Evolutionary conservation across 2,113 vertebrate species (phyloP).

Genomic region (Podarcis cretensis): DNA sequence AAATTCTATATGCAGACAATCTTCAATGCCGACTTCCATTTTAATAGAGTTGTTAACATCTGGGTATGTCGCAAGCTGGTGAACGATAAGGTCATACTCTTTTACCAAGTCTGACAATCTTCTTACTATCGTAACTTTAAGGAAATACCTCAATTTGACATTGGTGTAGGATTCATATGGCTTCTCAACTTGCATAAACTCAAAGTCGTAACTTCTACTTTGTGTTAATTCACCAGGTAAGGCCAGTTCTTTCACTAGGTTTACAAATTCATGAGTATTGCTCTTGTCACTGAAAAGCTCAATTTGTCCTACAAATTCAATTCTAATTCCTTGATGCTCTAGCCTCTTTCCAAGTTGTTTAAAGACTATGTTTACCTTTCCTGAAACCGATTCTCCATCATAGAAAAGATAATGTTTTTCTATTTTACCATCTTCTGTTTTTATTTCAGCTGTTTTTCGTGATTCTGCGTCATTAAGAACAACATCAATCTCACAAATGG

Average conservation of each 20-base stretch:
- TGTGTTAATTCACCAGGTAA: slow-evolving; percentile 96
- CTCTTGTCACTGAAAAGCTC: slow-evolving; percentile 99
- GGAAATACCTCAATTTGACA: slow-evolving; percentile 98
- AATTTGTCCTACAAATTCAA: slow-evolving; percentile 99
- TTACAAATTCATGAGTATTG: slow-evolving; percentile 99
- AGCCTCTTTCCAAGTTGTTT: slow-evolving; percentile 94
- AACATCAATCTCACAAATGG: slow-evolving; percentile 96
- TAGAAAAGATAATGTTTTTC: slow-evolving; percentile 99
- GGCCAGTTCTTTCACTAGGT: slow-evolving; percentile 97
- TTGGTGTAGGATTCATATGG: slow-evolving; percentile 98
- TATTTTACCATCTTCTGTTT: slow-evolving; percentile 97
- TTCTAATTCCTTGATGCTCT: slow-evolving; percentile 98
- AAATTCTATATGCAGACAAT: slow-evolving; percentile 99
- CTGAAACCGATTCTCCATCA: slow-evolving; percentile 97
- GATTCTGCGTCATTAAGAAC: slow-evolving; percentile 95
- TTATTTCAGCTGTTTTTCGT: slow-evolving; percentile 95
- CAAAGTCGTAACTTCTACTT: slow-evolving; percentile 98
- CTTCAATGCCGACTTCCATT: slow-evolving; percentile 99
- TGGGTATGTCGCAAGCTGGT: slow-evolving; percentile 96
- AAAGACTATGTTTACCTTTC: slow-evolving; percentile 97
- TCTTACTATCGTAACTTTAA: slow-evolving; percentile 97
- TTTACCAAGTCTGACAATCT: slow-evolving; percentile 95
- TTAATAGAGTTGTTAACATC: slow-evolving; percentile 99
- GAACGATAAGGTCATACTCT: slow-evolving; percentile 97
- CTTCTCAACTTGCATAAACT: slow-evolving; percentile 99